Evolutionary conservation across 2,113 vertebrate species (phyloP).

Genomic region (Aspidoscelis tigris): DNA sequence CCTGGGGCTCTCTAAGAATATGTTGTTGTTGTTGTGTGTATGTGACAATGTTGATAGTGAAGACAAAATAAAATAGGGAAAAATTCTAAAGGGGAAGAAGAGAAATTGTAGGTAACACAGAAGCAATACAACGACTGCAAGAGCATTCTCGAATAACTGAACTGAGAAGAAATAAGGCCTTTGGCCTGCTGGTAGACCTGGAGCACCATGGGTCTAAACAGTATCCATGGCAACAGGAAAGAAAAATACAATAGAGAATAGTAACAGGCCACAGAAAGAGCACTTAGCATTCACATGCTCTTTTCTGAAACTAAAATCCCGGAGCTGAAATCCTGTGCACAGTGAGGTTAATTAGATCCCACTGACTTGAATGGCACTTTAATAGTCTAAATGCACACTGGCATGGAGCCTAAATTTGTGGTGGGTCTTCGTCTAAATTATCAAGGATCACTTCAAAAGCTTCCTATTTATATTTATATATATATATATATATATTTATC

Average conservation of each 20-base stretch:
- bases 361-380: neutral
- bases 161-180: neutral
- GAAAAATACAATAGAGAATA: neutral
- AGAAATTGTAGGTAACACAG: neutral
- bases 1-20: too few relatives aligned
- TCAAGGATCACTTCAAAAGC: neutral
- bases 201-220: neutral
- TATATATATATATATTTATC: neutral
- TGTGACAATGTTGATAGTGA: neutral
- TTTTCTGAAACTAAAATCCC: neutral
- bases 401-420: slow-evolving; percentile 8
- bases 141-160: neutral
- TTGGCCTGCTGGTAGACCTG: neutral
- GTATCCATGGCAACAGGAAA: slow-evolving; percentile 14
- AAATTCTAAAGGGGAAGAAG: neutral
- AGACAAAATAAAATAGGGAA: neutral
- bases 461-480: slow-evolving; percentile 1
- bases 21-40: neutral
- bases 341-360: neutral
- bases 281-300: neutral
- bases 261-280: neutral
- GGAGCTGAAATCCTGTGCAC: neutral
- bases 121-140: neutral
- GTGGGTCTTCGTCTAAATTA: neutral
- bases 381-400: neutral